Evolutionary conservation across 2,888 invertebrate species (phyloP).

Genomic region (Hypercompe scribonia): DNA sequence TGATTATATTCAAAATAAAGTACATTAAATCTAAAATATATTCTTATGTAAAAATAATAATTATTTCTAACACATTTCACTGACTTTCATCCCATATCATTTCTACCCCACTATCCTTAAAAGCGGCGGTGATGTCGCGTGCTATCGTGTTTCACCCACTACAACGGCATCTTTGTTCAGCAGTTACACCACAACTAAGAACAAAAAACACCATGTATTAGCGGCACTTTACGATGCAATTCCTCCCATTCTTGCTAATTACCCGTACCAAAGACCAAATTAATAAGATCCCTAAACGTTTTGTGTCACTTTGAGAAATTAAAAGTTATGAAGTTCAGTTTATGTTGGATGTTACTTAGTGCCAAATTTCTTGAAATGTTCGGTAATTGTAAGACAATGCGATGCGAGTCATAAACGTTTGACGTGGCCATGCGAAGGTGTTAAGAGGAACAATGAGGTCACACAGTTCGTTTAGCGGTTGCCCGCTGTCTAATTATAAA

Average conservation of each 20-base stretch:
- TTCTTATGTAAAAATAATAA: not conserved
- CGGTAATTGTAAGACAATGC: constrained; percentile 83
- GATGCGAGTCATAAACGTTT: constrained; percentile 75
- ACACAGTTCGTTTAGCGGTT: constrained; percentile 54
- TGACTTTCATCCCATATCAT: constrained; percentile 12
- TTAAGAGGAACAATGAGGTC: constrained; percentile 70
- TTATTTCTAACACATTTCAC: not conserved
- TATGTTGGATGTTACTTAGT: constrained; percentile 60
- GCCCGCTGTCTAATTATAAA: constrained; percentile 46
- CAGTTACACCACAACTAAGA: constrained; percentile 59
- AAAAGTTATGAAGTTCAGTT: constrained; percentile 45
- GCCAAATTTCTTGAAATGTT: constrained; percentile 81
- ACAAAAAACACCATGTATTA: constrained; percentile 78
- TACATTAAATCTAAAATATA: not conserved
- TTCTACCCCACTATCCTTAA: constrained; percentile 56
- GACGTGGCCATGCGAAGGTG: constrained; percentile 71
- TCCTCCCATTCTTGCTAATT: constrained; percentile 76
- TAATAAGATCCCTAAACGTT: constrained; percentile 34
- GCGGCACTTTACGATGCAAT: constrained; percentile 81
- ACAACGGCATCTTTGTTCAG: constrained; percentile 70
- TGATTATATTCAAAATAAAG: not conserved
- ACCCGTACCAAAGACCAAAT: constrained; percentile 47
- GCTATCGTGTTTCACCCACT: constrained; percentile 77
- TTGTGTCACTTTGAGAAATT: constrained; percentile 28
- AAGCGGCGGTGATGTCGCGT: constrained; percentile 77